Percentiles rank a stretch among this genome's conserved stretches.
Conservation (phyloP, 2,888 invertebrate genomes). For the Drosophila vallismaia region DNA sequence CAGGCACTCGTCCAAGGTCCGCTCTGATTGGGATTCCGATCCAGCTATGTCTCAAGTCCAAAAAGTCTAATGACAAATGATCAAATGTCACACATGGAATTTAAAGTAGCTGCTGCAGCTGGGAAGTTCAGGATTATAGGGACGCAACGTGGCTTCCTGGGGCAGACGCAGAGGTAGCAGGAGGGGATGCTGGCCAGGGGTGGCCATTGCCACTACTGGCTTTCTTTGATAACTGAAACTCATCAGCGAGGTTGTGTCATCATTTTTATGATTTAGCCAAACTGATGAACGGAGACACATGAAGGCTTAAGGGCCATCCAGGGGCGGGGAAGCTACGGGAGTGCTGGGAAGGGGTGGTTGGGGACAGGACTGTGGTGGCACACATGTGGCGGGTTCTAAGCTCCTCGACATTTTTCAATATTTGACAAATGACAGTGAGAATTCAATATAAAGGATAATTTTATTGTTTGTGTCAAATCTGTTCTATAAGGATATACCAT, state of each 20-base stretch:
- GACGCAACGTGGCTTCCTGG: not conserved
- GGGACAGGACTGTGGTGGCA: slow-evolving; percentile 20
- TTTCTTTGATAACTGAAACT: slow-evolving; percentile 69
- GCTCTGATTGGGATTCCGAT: slow-evolving; percentile 24
- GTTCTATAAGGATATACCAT: no score
- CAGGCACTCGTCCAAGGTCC: slow-evolving; percentile 4
- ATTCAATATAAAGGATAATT: no score
- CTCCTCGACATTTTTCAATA: slow-evolving; percentile 75
- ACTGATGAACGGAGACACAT: slow-evolving; percentile 70
- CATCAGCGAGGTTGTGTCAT: slow-evolving; percentile 65
- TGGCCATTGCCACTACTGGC: slow-evolving; percentile 51
- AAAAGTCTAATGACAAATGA: slow-evolving; percentile 73
- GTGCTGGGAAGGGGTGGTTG: not conserved
- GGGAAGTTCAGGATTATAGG: slow-evolving; percentile 43
- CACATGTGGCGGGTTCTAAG: slow-evolving; percentile 61
- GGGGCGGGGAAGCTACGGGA: slow-evolving; percentile 4
- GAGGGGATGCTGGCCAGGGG: slow-evolving; percentile 48
- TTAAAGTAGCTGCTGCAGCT: slow-evolving; percentile 73
- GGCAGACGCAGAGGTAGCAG: no score
- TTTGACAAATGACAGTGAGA: slow-evolving; percentile 55
- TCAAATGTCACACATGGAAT: slow-evolving; percentile 80
- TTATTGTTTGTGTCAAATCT: no score
- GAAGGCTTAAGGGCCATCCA: slow-evolving; percentile 63
- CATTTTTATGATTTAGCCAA: slow-evolving; percentile 75
- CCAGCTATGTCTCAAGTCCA: slow-evolving; percentile 22